Base-by-base conservation (phyloP, 2,888 invertebrate species). In the Hypercompe scribonia region DNA sequence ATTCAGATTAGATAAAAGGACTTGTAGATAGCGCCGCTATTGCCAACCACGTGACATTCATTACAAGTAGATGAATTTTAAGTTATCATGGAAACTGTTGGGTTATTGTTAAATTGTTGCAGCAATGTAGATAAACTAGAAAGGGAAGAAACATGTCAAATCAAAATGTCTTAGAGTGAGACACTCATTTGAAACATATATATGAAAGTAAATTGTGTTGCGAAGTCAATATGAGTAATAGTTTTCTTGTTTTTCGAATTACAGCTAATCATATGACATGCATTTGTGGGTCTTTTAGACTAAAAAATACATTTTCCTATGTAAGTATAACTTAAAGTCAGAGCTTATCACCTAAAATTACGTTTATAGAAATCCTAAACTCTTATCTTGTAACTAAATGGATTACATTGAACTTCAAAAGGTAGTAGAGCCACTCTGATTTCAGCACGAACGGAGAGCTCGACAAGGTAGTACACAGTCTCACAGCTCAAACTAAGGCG, bases 1-100 rank as follows among this genome's bases (percentile, higher is more conserved):
- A 31, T 61, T 73, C n/a, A 77, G 84, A 84, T 83, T 68, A 83
- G 83, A 83, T 84, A 82, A 80, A 81, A 72, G n/a, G 72, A 69
- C 58, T 34, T 50, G 54, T 18, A 66, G 36, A 71, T 69, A 65
- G 78, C 75, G 75, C 50, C 73, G 65, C 64, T n/a, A 76, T 58
- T 66, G 36, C 18, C 65, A 50, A 10, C 42, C 36, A 50, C 50
- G 70, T 64, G 71, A 72, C 50, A n/a, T 24, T 11, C 50, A 70
- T 74, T 64, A 70, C 36, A 72, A 63, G 68, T 73, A 65, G 21
- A 68, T 34, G 54, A 72, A 63, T 79, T 71, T 61, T 8, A 5
- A 61, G 15, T 28, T 39, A 65, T 65, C n/a, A 36, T 7, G 5
- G n/a, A 28, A 28, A 39, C 42, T n/a, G 13, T 42, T 42, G 42